These are phyloP conservation scores for Papilio demoleus DNA, from an alignment of 2,888 invertebrate genomes.

Conservation along the genomic window DNA sequence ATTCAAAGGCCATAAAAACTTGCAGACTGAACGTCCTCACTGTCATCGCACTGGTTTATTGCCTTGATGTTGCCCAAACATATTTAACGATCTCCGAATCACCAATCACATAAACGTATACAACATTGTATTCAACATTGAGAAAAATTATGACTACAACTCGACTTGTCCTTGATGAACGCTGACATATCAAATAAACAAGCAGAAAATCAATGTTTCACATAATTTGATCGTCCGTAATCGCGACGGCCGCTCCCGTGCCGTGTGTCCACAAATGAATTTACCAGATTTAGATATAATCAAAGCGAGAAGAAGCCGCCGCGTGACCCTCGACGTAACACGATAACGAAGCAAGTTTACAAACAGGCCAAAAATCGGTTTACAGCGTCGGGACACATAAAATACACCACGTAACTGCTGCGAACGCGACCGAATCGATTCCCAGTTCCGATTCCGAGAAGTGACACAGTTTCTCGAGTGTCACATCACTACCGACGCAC, in stretches of 20 bases:
- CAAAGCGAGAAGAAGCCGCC: constrained; percentile 73
- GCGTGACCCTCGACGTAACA: constrained; percentile 64
- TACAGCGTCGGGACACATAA: constrained; percentile 64
- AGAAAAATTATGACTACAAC: constrained; percentile 34
- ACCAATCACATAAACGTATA: constrained; percentile 42
- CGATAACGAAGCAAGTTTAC: constrained; percentile 71
- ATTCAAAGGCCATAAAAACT: constrained; percentile 12
- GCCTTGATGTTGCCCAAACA: constrained; percentile 24
- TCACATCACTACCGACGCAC: constrained; percentile 82
- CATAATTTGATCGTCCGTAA: constrained; percentile 71
- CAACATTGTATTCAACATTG: constrained; percentile 51
- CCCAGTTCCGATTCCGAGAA: constrained; percentile 81
- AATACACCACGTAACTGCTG: constrained; percentile 78
- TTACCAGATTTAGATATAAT: constrained; percentile 78
- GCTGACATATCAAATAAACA: constrained; percentile 37
- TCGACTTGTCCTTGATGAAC: constrained; percentile 28
- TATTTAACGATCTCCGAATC: constrained; percentile 32
- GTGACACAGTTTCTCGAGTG: constrained; percentile 82
- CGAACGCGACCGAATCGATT: constrained; percentile 81
- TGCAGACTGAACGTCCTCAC: constrained; percentile 11
- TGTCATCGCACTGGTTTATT: constrained; percentile 31
- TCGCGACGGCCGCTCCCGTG: constrained; percentile 64
- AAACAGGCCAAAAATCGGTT: constrained; percentile 61
- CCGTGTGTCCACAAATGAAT: constrained; percentile 66
- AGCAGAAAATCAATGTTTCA: constrained; percentile 67